phyloP scores from a whole-genome alignment of 2,888 invertebrate genomes.

The Parelbella ahira region DNA sequence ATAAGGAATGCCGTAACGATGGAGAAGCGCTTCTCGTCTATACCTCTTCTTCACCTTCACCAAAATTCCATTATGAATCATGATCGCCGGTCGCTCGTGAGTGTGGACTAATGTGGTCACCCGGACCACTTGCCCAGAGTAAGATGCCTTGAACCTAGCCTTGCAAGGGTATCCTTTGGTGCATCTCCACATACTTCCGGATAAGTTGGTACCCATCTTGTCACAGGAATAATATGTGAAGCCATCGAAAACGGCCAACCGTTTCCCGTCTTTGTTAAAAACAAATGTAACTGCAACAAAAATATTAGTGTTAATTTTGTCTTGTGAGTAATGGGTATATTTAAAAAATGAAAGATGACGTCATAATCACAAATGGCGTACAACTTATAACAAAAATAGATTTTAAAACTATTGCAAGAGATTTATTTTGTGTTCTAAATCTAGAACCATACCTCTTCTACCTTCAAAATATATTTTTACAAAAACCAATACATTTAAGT shows the following conservation, averaged over 20 bases:
- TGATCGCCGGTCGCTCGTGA: constrained; percentile 38
- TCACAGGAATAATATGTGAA: constrained; percentile 43
- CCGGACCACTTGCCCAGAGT: constrained; percentile 34
- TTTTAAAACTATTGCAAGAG: no score
- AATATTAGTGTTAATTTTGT: no score
- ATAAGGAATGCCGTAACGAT: constrained; percentile 9
- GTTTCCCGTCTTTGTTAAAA: constrained; percentile 40
- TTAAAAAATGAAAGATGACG: no score
- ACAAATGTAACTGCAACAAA: constrained; percentile 39
- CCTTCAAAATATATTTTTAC: no score
- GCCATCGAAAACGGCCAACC: constrained; percentile 40
- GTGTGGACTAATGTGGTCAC: constrained; percentile 38
- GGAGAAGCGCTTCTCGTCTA: constrained; percentile 8
- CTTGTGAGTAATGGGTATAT: no score
- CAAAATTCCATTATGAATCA: constrained; percentile 33
- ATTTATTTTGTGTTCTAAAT: no score
- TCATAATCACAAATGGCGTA: no score
- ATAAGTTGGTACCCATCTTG: constrained; percentile 25
- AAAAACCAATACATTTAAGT: no score
- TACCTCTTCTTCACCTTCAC: constrained; percentile 29
- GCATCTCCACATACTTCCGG: constrained; percentile 44
- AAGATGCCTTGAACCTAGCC: constrained; percentile 44
- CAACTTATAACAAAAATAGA: no score
- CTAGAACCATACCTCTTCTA: no score
- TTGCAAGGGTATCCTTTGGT: constrained; percentile 47